Base-by-base conservation (phyloP, 2,797 vertebrate genomes). In the Valencia hispanica region DNA sequence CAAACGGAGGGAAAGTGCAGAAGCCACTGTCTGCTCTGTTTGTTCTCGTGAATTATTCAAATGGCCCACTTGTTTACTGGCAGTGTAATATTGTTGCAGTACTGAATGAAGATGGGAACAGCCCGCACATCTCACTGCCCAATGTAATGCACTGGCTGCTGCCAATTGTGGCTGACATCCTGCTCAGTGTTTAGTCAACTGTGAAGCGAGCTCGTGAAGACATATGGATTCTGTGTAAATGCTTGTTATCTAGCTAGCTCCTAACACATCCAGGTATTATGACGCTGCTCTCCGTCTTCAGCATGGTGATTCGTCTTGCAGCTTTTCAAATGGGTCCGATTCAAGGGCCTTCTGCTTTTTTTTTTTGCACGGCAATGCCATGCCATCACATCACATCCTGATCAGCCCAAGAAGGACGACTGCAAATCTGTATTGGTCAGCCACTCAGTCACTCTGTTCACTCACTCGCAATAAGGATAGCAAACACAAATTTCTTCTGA, bases 311-410 rank as follows among this genome's bases (percentile, higher is more conserved):
- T 70, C 20, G 61, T 83, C 75, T 89, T 81, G 51, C 89, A 94
- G 93, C 91, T 90, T 79, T 90, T 91, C 91, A 93, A 94, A 93
- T 90, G 91, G 89, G 88, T 45, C 91, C 91, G 84, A 85, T 89
- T 92, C 50, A 36, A 91, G 93, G 88, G 93, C 77, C 65, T 91
- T 87, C 92, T 92, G 89, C 85, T 87, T 70, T 39, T 79, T 25
- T 87, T 70, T 39, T 79, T 25, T 70, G 73, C 76, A 69, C 15
- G 57, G 88, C 91, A 89, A 93, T 88, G 91, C 65, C 81, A 88
- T 93, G 90, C 94, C 96, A 90, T 93, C 92, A 94, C 96, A 90
- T 92, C 92, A 72, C 65, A 80, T 74, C 72, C 72, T 17, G 39
- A 82, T 84, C 70, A 80, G 71, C 87, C 76, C 59, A 20, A 85